A percentile compares a stretch with the other conserved stretches of the same genome.
Evolutionary conservation across 2,113 vertebrate species (phyloP).

Genomic region (Nyctibius bracteatus): DNA sequence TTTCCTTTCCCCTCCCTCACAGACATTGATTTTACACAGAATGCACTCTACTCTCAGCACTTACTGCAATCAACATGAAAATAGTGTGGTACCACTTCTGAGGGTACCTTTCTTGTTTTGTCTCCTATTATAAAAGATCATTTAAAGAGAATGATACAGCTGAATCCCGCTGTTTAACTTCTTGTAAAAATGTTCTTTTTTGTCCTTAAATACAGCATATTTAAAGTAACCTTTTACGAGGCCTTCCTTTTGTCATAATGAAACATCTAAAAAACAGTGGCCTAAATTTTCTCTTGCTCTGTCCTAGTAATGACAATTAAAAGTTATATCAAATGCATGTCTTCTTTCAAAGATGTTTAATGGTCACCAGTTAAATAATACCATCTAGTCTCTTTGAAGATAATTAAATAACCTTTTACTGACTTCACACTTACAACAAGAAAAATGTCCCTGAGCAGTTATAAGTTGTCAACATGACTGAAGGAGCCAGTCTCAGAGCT

Average conservation of each 20-base stretch:
- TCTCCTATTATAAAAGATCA: constrained; percentile 66
- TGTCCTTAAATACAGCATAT: not conserved
- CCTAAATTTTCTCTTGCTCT: not conserved
- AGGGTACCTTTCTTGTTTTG: constrained; percentile 61
- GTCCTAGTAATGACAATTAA: not conserved
- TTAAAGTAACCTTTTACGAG: not conserved
- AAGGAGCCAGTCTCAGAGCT: not conserved
- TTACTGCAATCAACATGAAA: constrained; percentile 75
- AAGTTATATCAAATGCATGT: not conserved
- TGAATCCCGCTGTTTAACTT: constrained; percentile 69
- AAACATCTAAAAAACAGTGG: not conserved
- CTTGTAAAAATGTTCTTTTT: constrained; percentile 43
- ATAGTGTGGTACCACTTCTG: constrained; percentile 50
- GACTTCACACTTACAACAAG: not conserved
- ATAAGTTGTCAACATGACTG: not conserved
- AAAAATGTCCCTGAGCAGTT: not conserved
- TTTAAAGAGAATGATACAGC: constrained; percentile 67
- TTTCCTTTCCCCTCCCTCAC: not conserved
- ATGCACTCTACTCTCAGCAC: constrained; percentile 49
- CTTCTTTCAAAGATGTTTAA: not conserved
- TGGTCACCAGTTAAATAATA: not conserved
- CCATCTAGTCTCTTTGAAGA: not conserved
- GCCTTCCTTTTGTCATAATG: not conserved
- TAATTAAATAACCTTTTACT: not conserved
- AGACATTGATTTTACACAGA: constrained; percentile 72